Base-by-base conservation (phyloP, 2,797 vertebrate species). In the Coregonus sp. region DNA sequence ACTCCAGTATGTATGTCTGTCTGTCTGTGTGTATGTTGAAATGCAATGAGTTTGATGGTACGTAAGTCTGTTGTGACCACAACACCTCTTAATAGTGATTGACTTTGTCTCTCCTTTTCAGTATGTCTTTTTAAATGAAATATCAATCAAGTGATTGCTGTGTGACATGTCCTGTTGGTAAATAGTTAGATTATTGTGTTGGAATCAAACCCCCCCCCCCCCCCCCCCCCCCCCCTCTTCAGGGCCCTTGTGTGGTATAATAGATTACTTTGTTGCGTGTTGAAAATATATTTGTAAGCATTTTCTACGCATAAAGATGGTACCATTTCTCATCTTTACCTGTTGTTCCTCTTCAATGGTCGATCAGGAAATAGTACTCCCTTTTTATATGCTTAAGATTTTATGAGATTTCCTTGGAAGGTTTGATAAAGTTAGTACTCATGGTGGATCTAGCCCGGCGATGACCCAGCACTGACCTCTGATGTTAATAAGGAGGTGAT, bases 61-160 rank as follows among this genome's bases (percentile, higher is more conserved):
- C 86, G 86, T 90, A 88, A 85, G 86, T 90, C 87, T 87, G 80
- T 86, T 86, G 78, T 88, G 86, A 88, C 75, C 76, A 81, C 78
- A 77, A 78, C 68, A 78, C 84, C 81, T 80, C 66, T 70, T 52
- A 25, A 73, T 74, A 51, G 51, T 69, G 65, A 82, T 83, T 0
- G 20, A 63, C 59, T 63, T 78, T 72, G 71, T 78, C 77, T 86
- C 72, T 70, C 78, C 77, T 86, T 86, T 73, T 75, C 3, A 20
- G 78, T 82, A 20, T 61, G 4, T 61, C 90, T 89, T 87, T 88
- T 79, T 84, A 86, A 77, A 86, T 84, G 73, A 51, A 35, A 80
- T 35, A 9, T 71, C 73, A 54, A 70, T 70, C 12, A 35, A 66
- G 50, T 76, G 65, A 52, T 40, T 18, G 56, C 52, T 74, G 72